Evolutionary conservation across 1,140 invertebrate species (phyloP).

Genomic region (Cydia splendana): DNA sequence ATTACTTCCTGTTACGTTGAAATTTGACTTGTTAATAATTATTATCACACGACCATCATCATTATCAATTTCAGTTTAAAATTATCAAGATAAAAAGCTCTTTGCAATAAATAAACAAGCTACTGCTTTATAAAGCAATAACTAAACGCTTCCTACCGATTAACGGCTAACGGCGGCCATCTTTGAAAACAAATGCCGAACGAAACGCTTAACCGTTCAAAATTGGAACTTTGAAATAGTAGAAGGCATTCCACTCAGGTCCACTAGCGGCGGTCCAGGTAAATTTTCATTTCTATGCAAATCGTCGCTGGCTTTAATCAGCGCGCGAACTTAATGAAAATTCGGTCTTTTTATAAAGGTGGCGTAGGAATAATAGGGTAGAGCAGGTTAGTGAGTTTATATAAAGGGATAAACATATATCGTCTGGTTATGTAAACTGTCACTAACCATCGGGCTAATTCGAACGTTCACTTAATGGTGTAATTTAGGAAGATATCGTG

Average conservation of each 20-base stretch:
- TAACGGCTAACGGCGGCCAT: neutral
- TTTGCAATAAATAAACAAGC: neutral
- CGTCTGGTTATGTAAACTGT: no score
- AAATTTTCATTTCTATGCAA: constrained; percentile 79
- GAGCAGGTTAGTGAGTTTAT: neutral
- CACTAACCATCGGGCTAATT: no score
- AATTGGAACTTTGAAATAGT: constrained; percentile 49
- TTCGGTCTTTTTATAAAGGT: constrained; percentile 37
- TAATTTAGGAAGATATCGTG: no score
- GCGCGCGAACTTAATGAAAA: constrained; percentile 68
- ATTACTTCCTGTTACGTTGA: no score
- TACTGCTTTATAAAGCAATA: neutral
- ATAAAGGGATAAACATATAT: neutral
- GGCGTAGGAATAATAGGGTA: neutral
- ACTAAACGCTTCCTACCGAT: neutral
- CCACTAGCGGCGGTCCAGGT: constrained; percentile 68
- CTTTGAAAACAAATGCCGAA: constrained; percentile 15
- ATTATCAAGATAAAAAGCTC: no score
- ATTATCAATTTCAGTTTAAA: no score
- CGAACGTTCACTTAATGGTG: no score
- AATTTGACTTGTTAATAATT: no score
- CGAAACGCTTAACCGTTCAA: constrained; percentile 35
- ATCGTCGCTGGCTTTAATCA: constrained; percentile 41
- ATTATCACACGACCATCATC: no score
- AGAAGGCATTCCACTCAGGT: constrained; percentile 54